A percentile compares a stretch with the other conserved stretches of the same genome.
Evolutionary conservation across 2,797 vertebrate genomes (phyloP).

Genomic region (Argya squamiceps): DNA sequence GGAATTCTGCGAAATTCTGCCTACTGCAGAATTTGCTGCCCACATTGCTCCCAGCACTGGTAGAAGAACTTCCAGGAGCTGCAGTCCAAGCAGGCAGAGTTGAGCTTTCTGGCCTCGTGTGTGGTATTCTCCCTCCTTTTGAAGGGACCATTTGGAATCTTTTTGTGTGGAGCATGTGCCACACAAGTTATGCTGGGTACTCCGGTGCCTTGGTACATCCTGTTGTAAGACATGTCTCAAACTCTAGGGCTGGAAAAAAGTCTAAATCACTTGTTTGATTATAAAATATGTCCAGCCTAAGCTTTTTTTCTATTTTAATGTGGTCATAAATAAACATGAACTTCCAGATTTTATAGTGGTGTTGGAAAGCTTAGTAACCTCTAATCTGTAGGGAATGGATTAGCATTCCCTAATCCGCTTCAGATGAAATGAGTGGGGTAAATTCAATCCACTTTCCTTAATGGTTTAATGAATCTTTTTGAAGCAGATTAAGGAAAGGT

Average conservation of each 20-base stretch:
- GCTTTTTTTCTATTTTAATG: background rate
- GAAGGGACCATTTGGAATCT: background rate
- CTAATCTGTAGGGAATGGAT: constrained; percentile 4
- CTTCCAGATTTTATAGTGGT: background rate
- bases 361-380: background rate
- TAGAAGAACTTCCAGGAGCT: background rate
- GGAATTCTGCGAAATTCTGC: background rate
- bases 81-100: background rate
- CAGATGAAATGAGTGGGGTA: background rate
- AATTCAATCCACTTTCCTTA: constrained; percentile 37
- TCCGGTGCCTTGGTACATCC: background rate
- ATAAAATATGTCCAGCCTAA: background rate
- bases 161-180: background rate
- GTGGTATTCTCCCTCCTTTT: background rate
- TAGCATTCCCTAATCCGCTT: constrained; percentile 5
- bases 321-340: background rate
- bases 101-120: background rate
- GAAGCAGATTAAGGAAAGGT: constrained; percentile 20
- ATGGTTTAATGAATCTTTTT: constrained; percentile 39
- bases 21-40: background rate
- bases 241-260: background rate
- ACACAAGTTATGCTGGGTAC: background rate
- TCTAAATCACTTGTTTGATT: background rate
- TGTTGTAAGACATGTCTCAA: background rate
- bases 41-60: background rate